A percentile compares a stretch with the other conserved stretches of the same genome.
phyloP scores from a whole-genome alignment of 1,140 invertebrate species.

The Bicyclus anynana region DNA sequence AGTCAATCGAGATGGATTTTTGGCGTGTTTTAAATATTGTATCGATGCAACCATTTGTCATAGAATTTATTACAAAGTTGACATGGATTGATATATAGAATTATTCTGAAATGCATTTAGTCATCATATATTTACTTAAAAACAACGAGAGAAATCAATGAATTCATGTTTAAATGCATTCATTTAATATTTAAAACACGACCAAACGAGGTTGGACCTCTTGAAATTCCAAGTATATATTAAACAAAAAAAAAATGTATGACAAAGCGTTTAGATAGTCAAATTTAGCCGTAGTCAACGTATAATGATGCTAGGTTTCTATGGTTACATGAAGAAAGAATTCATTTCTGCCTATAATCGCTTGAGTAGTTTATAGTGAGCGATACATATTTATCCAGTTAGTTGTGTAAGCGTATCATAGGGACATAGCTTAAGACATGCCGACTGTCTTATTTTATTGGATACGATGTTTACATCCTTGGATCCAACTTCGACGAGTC shows the following conservation, averaged over 20 bases:
- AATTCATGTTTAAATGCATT: slow-evolving; percentile 3
- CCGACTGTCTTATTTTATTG: slow-evolving; percentile 40
- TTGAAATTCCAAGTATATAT: slow-evolving; percentile 38
- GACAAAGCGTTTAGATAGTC: slow-evolving; percentile 51
- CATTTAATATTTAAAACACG: slow-evolving; percentile 18
- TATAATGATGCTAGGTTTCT: slow-evolving; percentile 46
- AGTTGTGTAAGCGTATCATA: slow-evolving; percentile 33
- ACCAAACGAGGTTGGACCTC: slow-evolving; percentile 40
- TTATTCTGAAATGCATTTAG: neutral
- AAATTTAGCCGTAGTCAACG: slow-evolving; percentile 57
- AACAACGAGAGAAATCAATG: neutral
- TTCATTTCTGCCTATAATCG: slow-evolving; percentile 55
- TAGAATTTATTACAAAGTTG: no score
- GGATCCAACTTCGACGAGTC: slow-evolving; percentile 33
- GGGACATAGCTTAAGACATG: slow-evolving; percentile 26
- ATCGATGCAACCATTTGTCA: neutral
- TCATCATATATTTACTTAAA: no score
- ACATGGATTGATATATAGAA: no score
- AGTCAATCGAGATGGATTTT: slow-evolving; percentile 42
- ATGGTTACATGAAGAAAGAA: slow-evolving; percentile 37
- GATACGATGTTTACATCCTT: slow-evolving; percentile 18
- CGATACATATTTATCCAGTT: slow-evolving; percentile 49
- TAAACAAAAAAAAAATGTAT: slow-evolving; percentile 34
- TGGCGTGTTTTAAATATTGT: slow-evolving; percentile 22
- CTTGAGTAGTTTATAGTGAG: slow-evolving; percentile 48